Percentiles rank a stretch among this genome's conserved stretches.
These are phyloP conservation scores for Coremacera marginata DNA, from an alignment of 2,888 invertebrate genomes.

Conservation along the genomic window DNA sequence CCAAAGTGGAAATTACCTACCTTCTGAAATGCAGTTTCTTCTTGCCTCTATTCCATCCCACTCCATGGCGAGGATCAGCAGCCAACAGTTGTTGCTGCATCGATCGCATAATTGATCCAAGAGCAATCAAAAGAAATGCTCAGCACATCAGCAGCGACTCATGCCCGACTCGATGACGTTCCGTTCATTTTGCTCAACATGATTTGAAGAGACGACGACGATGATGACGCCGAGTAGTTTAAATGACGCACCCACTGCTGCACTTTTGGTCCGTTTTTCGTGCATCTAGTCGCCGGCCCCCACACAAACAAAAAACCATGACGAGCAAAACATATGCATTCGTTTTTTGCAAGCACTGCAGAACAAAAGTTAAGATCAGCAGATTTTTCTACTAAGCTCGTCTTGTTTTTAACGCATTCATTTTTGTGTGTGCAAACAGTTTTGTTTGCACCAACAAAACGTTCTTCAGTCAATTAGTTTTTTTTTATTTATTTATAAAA, in stretches of 20 bases:
- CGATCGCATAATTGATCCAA: slow-evolving; percentile 55
- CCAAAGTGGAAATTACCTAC: slow-evolving; percentile 37
- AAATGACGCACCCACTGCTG: slow-evolving; percentile 20
- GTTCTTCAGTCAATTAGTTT: neutral
- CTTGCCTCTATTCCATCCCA: neutral
- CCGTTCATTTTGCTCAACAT: neutral
- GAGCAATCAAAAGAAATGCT: slow-evolving; percentile 62
- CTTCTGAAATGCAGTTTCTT: slow-evolving; percentile 17
- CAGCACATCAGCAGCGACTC: slow-evolving; percentile 18
- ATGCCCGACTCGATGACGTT: neutral
- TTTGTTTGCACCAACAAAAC: neutral
- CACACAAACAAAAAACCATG: too few species aligned
- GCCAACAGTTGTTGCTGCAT: slow-evolving; percentile 36
- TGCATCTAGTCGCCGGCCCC: neutral
- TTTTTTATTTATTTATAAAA: neutral
- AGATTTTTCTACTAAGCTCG: neutral
- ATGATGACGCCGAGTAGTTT: neutral
- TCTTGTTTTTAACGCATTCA: neutral
- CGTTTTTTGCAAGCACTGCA: too few species aligned
- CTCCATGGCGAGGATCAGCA: slow-evolving; percentile 38
- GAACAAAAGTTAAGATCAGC: too few species aligned
- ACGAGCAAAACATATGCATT: too few species aligned
- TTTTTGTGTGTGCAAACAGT: neutral
- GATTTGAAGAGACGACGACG: neutral
- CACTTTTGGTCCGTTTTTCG: neutral